These are phyloP conservation scores for Anoplophora glabripennis DNA, from an alignment of 1,140 invertebrate species.

Conservation along the genomic window DNA sequence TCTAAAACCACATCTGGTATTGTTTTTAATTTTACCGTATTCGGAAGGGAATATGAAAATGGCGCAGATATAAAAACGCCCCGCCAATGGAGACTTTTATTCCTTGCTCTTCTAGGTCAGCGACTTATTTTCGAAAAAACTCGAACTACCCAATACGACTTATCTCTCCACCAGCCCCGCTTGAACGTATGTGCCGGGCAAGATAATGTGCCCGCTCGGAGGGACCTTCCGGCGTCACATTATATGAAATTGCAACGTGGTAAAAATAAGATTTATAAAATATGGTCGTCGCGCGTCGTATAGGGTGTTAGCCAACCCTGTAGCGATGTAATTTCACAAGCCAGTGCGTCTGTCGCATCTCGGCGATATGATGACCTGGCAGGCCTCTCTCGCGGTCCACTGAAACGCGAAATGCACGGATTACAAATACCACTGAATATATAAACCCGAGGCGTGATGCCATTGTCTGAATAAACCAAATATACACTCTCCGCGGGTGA, in stretches of 20 bases:
- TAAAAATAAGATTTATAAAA: constrained; percentile 20
- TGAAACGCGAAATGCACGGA: not conserved
- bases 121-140: too few species aligned
- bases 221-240: too few species aligned
- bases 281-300: not conserved
- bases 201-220: too few species aligned
- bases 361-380: constrained; percentile 26
- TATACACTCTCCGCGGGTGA: not conserved
- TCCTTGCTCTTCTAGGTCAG: too few species aligned
- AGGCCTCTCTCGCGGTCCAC: not conserved
- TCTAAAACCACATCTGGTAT: too few species aligned
- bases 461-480: not conserved
- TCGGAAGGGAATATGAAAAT: too few species aligned
- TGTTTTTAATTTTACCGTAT: too few species aligned
- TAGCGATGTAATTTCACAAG: constrained; percentile 29
- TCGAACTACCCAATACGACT: too few species aligned
- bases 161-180: too few species aligned
- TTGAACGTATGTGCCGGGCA: too few species aligned
- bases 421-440: constrained; percentile 3
- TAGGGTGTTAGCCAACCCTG: constrained; percentile 13
- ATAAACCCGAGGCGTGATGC: not conserved
- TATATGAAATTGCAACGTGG: constrained; percentile 17
- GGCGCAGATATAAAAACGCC: too few species aligned
- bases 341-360: constrained; percentile 25
- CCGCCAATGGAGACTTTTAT: too few species aligned